phyloP scores from a whole-genome alignment of 2,888 invertebrate genomes.

The Limenitis camilla region DNA sequence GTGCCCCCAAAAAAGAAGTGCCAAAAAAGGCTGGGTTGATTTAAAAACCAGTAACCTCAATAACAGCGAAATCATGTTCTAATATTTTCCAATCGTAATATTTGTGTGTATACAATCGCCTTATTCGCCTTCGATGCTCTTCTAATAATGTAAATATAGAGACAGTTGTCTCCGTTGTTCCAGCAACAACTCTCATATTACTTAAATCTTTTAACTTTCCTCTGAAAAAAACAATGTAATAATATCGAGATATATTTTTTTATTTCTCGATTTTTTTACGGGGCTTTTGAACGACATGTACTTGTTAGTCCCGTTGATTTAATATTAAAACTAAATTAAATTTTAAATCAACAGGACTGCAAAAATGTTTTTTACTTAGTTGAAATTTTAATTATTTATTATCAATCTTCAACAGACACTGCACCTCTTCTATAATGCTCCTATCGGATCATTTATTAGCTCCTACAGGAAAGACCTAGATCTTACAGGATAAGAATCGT shows the following conservation, averaged over 20 bases:
- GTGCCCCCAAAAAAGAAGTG: too few relatives aligned
- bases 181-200: conserved; percentile 23
- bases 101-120: conserved; percentile 24
- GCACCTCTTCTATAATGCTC: too few relatives aligned
- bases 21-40: too few relatives aligned
- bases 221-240: not conserved
- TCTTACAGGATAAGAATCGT: too few relatives aligned
- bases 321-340: too few relatives aligned
- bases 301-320: too few relatives aligned
- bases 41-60: conserved; percentile 16
- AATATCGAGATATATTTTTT: not conserved
- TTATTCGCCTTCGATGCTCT: conserved; percentile 25
- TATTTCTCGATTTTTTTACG: not conserved
- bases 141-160: conserved; percentile 8
- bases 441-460: too few relatives aligned
- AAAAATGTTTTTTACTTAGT: not conserved
- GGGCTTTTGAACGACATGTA: too few relatives aligned
- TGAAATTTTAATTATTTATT: not conserved
- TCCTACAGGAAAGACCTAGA: too few relatives aligned
- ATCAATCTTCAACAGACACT: too few relatives aligned
- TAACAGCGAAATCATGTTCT: conserved; percentile 25
- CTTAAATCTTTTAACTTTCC: conserved; percentile 12
- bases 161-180: conserved; percentile 18
- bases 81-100: conserved; percentile 19
- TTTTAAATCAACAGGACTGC: not conserved